Evolutionary conservation across 2,888 invertebrate species (phyloP), one percentile per base, ranked within the genome.

Genomic region (Melipona bicolor): DNA sequence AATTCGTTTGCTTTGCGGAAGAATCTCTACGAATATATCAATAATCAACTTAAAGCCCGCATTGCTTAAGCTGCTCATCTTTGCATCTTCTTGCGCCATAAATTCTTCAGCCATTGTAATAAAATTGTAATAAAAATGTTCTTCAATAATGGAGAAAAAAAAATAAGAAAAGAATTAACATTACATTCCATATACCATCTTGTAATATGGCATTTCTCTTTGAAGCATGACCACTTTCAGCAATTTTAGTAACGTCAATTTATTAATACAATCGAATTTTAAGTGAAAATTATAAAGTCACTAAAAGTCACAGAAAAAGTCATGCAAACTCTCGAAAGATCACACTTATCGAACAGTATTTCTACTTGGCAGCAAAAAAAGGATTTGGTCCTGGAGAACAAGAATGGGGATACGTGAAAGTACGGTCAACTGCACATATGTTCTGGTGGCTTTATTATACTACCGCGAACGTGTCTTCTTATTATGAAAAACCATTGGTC

Each of bases 361-460:
- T 52, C 36, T 15, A 32, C n/a, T 74, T 15, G 36, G 69, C 77
- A 90, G 89, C 79, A 74, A 90, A 61, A 80, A 72, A 80, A 67
- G 94, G 94, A 92, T 96, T 96, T 87, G 97, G 96, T 4, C 94
- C 95, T 0, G 96, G 96, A 19, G 95, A 96, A 75, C 97, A 98
- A 95, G 96, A 97, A 91, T 97, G 96, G 96, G 97, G 96, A 15
- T 97, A 97, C 94, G 96, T 97, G 5, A 96, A 96, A 79, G 97
- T 98, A 0, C 96, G 98, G 0, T 95, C 96, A 4, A 96, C 96
- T 0, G 97, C 98, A 0, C 96, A 97, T 89, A 97, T 97, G 97
- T 98, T 98, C 94, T 98, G 97, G 96, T 98, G 98, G 98, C 94
- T 98, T 56, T 98, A 97, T 92, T 97, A 97, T 92, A 97, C 97